These are phyloP conservation scores for Nothura maculosa DNA, from an alignment of 2,797 vertebrate genomes.

Conservation along the genomic window DNA sequence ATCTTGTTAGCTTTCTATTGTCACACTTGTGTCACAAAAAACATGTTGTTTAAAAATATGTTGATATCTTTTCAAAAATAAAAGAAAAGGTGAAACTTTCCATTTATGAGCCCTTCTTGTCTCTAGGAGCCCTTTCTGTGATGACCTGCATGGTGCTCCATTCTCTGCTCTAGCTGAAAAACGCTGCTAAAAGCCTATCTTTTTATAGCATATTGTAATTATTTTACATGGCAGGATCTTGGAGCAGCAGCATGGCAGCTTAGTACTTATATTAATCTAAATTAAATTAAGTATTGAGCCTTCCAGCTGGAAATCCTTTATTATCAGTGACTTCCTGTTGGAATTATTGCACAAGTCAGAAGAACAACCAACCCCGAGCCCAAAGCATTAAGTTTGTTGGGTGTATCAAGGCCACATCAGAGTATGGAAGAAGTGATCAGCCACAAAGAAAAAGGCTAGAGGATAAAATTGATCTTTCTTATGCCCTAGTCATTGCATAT, in stretches of 20 bases:
- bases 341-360: not conserved
- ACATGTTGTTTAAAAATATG: not conserved
- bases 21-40: not conserved
- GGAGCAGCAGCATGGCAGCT: not conserved
- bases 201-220: not conserved
- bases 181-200: not conserved
- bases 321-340: conserved; percentile 13
- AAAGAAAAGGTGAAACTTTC: not conserved
- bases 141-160: not conserved
- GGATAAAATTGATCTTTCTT: not conserved
- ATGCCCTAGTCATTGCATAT: not conserved
- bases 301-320: conserved; percentile 28
- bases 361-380: not conserved
- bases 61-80: not conserved
- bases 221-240: not conserved
- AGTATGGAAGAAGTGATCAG: not conserved
- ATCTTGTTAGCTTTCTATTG: not conserved
- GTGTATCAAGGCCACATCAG: not conserved
- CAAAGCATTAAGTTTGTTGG: not conserved
- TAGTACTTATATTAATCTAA: conserved; percentile 8
- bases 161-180: not conserved
- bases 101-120: not conserved
- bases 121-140: not conserved
- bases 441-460: not conserved
- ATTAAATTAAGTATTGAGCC: conserved; percentile 26